Conservation (phyloP, 2,888 invertebrate genomes). For the Dione vanillae region DNA sequence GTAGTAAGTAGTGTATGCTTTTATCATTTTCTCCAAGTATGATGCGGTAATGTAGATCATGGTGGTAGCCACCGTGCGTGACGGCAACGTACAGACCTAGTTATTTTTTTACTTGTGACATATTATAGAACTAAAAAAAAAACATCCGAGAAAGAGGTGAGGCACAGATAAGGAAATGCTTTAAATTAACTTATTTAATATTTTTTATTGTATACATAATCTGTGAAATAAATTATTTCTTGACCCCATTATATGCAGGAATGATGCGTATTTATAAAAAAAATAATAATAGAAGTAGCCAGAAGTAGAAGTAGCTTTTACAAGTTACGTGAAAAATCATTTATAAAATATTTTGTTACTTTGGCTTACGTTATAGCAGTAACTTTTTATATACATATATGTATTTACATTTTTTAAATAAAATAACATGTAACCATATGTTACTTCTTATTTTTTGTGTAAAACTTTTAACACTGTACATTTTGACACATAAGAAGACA, state of each 20-base stretch:
- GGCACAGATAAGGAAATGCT: background rate
- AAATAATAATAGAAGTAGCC: too few species aligned
- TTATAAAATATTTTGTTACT: background rate
- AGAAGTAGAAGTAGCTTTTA: background rate
- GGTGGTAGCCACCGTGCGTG: conserved; percentile 25
- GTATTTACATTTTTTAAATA: background rate
- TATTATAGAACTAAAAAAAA: background rate
- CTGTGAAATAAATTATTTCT: too few species aligned
- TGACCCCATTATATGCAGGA: too few species aligned
- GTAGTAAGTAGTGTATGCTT: background rate
- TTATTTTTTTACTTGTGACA: conserved; percentile 49
- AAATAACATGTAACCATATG: too few species aligned
- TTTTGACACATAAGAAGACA: background rate
- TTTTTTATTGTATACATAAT: background rate
- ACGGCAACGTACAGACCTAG: conserved; percentile 54
- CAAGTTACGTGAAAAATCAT: background rate
- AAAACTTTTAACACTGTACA: background rate
- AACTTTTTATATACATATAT: background rate
- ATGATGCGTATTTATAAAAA: too few species aligned
- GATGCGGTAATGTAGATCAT: conserved; percentile 23
- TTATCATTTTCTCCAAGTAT: conserved; percentile 13
- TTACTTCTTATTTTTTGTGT: too few species aligned
- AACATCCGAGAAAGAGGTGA: background rate
- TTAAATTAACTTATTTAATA: background rate
- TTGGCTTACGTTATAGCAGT: background rate